These are phyloP conservation scores for Cariama cristata DNA, from an alignment of 2,113 vertebrate species.

Conservation along the genomic window DNA sequence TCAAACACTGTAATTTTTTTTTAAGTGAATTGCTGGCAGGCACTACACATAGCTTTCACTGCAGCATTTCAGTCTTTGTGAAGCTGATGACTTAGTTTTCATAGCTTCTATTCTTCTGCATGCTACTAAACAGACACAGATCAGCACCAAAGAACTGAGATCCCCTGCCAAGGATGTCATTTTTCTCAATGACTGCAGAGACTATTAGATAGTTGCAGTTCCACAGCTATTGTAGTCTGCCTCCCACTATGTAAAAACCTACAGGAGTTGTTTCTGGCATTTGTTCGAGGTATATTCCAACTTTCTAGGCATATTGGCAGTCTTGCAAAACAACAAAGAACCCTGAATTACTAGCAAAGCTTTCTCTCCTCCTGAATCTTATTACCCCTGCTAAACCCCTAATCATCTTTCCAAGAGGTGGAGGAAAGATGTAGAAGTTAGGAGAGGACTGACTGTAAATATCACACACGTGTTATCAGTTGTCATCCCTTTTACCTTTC, in stretches of 20 bases:
- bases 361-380: not conserved
- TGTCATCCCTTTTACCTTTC: not conserved
- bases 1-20: not conserved
- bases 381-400: not conserved
- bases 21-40: constrained; percentile 25
- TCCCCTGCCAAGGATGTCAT: constrained; percentile 26
- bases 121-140: not conserved
- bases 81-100: constrained; percentile 32
- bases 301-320: not conserved
- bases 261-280: not conserved
- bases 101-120: not conserved
- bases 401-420: not conserved
- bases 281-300: not conserved
- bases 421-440: not conserved
- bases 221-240: not conserved
- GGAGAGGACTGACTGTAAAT: not conserved
- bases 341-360: not conserved
- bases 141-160: not conserved
- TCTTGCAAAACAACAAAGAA: not conserved
- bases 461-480: rapidly evolving
- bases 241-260: not conserved
- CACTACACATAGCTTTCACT: not conserved
- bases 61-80: not conserved
- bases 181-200: constrained; percentile 17
- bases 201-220: not conserved